These are phyloP conservation scores for Uloborus diversus DNA, from an alignment of 1,140 invertebrate species.

Conservation along the genomic window DNA sequence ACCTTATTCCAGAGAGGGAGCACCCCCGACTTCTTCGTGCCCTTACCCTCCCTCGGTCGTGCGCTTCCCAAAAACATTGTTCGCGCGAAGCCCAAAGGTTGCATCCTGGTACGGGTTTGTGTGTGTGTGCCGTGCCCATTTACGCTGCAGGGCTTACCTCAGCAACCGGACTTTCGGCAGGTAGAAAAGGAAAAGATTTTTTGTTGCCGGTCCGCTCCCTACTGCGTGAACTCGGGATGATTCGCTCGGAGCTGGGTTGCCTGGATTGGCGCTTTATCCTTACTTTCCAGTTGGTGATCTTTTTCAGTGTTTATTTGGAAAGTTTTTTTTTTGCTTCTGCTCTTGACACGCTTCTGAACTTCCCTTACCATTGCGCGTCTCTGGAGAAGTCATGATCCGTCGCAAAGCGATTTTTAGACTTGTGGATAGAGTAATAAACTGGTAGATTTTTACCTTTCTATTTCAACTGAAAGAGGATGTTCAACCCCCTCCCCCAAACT, in stretches of 20 bases:
- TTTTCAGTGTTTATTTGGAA: too few species aligned
- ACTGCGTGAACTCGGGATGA: not conserved
- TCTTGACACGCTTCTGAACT: too few species aligned
- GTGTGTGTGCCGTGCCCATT: constrained; percentile 3
- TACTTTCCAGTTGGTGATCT: too few species aligned
- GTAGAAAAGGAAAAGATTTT: not conserved
- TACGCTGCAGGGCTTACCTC: not conserved
- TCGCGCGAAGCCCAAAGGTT: not conserved
- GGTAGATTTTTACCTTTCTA: too few species aligned
- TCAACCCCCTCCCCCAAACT: too few species aligned
- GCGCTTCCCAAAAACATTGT: not conserved
- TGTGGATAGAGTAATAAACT: too few species aligned
- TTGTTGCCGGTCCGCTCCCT: not conserved
- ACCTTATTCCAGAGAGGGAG: not conserved
- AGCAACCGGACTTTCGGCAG: not conserved
- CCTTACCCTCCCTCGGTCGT: not conserved
- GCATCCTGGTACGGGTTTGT: not conserved
- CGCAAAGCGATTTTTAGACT: too few species aligned
- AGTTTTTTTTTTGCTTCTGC: too few species aligned
- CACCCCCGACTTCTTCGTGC: not conserved
- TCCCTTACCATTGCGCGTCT: too few species aligned
- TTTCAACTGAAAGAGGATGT: too few species aligned
- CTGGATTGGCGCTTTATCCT: not conserved
- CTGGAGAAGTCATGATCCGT: too few species aligned
- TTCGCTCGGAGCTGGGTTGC: not conserved